A percentile compares a stretch with the other conserved stretches of the same genome.
Evolutionary conservation across 2,888 invertebrate species (phyloP).

Genomic region (Pogonocherus hispidulus): DNA sequence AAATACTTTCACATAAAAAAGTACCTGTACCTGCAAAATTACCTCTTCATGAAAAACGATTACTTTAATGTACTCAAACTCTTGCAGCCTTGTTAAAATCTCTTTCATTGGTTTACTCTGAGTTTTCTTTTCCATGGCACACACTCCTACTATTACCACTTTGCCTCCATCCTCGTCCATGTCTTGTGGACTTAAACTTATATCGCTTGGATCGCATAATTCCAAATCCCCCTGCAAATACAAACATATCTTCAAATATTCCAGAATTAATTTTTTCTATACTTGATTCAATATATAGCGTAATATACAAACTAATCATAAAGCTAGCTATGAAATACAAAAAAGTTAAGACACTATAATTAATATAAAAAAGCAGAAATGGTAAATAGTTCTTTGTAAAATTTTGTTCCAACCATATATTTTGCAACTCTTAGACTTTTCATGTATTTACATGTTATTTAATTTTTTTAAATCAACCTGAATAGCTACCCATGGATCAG

Average conservation of each 20-base stretch:
- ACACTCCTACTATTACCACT: conserved; percentile 97
- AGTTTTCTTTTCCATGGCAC: conserved; percentile 99
- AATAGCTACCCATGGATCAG: conserved; percentile 38
- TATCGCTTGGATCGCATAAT: conserved; percentile 76
- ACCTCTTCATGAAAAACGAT: conserved; percentile 96
- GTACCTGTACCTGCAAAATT: conserved; percentile 83
- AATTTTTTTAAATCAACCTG: conserved; percentile 8
- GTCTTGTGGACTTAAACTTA: conserved; percentile 66
- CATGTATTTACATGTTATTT: not conserved
- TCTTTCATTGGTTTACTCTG: conserved; percentile 99
- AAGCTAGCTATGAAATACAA: too few relatives aligned
- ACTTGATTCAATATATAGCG: too few relatives aligned
- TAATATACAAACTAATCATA: too few relatives aligned
- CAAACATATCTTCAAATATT: not conserved
- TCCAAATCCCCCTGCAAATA: conserved; percentile 81
- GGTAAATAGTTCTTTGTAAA: too few relatives aligned
- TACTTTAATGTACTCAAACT: conserved; percentile 96
- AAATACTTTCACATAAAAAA: too few relatives aligned
- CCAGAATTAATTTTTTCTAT: too few relatives aligned
- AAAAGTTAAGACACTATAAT: too few relatives aligned
- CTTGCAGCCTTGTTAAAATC: conserved; percentile 94
- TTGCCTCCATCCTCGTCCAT: conserved; percentile 78
- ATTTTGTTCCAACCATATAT: too few relatives aligned
- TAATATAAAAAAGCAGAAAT: too few relatives aligned
- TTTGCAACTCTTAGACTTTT: too few relatives aligned